phyloP scores from a whole-genome alignment of 2,797 vertebrate species.

The Ambastaia sidthimunki region DNA sequence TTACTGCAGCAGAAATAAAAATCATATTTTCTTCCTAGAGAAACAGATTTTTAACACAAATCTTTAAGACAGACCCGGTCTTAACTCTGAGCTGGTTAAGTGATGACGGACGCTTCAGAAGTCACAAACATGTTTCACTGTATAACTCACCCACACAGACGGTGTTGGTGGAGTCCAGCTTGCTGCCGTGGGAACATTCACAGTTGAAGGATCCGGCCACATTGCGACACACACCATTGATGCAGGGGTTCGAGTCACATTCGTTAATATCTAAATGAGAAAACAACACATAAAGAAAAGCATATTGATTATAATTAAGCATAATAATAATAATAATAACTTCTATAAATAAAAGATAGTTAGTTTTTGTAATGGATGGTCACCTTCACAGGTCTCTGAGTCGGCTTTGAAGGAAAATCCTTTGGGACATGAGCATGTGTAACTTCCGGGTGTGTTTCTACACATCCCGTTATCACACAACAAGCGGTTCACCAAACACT shows the following conservation, averaged over 20 bases:
- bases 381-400: conserved; percentile 85
- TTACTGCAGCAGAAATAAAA: no score
- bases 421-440: conserved; percentile 88
- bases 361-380: conserved; percentile 18
- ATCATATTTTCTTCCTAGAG: not conserved
- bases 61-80: no score
- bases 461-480: conserved; percentile 96
- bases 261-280: conserved; percentile 88
- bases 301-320: no score
- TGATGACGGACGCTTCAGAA: no score
- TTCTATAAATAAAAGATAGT: not conserved
- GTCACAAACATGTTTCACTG: no score
- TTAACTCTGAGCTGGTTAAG: no score
- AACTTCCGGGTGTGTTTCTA: conserved; percentile 95
- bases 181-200: conserved; percentile 95
- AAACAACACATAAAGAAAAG: not conserved
- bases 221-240: conserved; percentile 94
- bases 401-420: conserved; percentile 82
- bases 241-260: conserved; percentile 92
- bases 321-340: no score
- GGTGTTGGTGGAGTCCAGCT: conserved; percentile 92
- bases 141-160: conserved; percentile 96
- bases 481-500: conserved; percentile 91
- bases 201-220: conserved; percentile 94
- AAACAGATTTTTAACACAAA: not conserved